These are phyloP conservation scores for Tachysurus fulvidraco DNA, from an alignment of 2,113 vertebrate genomes.

Conservation along the genomic window DNA sequence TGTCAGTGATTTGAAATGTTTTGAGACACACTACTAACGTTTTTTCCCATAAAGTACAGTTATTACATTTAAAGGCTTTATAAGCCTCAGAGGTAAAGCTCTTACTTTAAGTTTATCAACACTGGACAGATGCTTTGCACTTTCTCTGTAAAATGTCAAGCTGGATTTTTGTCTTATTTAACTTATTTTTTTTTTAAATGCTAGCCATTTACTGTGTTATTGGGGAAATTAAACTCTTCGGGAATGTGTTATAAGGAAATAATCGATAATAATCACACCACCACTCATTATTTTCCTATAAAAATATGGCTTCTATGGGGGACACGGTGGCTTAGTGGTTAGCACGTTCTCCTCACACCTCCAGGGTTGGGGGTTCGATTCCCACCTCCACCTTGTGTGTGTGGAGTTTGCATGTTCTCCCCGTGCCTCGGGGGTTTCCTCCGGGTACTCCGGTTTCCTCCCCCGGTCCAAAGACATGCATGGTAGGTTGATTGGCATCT, in stretches of 20 bases:
- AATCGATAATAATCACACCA: neutral
- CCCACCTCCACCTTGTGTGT: no score
- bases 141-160: neutral
- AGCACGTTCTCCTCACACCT: no score
- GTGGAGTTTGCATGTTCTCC: no score
- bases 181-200: neutral
- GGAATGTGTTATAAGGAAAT: no score
- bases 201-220: neutral
- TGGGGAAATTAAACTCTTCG: neutral
- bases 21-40: neutral
- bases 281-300: neutral
- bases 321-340: no score
- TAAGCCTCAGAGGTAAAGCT: neutral
- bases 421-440: no score
- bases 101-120: neutral
- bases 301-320: no score
- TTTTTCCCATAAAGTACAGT: neutral
- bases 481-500: no score
- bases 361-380: no score
- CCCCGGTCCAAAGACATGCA: no score
- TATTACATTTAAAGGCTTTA: neutral
- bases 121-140: neutral
- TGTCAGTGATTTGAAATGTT: neutral
- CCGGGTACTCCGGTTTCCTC: no score
- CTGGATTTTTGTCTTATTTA: neutral